Evolutionary conservation across 2,888 invertebrate genomes (phyloP), one percentile per base, ranked within the genome.

Genomic region (Rhamphomyia laevipes): DNA sequence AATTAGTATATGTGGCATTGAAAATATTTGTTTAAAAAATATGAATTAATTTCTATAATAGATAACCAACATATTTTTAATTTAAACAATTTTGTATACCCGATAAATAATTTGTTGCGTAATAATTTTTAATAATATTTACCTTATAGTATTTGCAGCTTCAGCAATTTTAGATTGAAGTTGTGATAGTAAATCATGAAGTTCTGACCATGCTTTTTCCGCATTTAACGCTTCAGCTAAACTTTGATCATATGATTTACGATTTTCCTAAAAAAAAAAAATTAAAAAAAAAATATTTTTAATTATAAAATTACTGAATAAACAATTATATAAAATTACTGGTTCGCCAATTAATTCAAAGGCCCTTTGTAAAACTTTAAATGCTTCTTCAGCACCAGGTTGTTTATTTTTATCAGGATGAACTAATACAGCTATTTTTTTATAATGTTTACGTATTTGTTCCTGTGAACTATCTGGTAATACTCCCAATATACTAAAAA

Each of bases 401-500:
- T 91, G 90, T 63, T 86, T 86, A 70, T 94, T 95, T 73, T 95
- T 95, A 66, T 95, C 94, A 0, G 95, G 95, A 73, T 95, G 95
- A 35, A 95, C 94, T 37, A 95, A 75, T 61, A 94, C 87, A 10
- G 93, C 94, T 69, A 94, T 93, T 59, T 87, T 80, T 62, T 92
- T 86, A 71, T 94, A 95, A 74, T 94, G 93, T 60, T 88, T 84
- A 65, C 91, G 89, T 60, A 96, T 91, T 63, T 94, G 93, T 58
- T 94, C 93, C 65, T 94, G 94, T 13, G 86, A 81, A 66, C 92
- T 91, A 52, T 86, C 83, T 45, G 84, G 82, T 45, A 86, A 83
- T 4, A 96, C 87, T 33, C 95, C 91, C 58, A 92, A 73, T 71
- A 91, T 90, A 71, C 88, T 85, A 70, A 3, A 63, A 61, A 49